Evolutionary conservation across 2,113 vertebrate species (phyloP), one percentile per base, ranked within the genome.

Genomic region (Pelusios castaneus): DNA sequence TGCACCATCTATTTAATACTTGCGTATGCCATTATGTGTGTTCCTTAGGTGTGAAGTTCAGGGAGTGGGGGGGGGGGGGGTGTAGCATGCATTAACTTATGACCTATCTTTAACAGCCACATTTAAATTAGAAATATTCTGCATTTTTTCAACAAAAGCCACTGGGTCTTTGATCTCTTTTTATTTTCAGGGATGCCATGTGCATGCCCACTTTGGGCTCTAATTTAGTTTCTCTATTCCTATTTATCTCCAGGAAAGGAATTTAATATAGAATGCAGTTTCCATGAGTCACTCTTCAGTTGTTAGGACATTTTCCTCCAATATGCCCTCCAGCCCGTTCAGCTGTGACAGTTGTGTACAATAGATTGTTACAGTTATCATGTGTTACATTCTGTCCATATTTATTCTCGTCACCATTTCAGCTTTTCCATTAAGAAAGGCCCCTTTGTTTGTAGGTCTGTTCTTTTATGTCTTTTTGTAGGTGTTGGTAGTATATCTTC

Each of bases 201-300:
- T 51, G 41, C 22, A 45, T 76, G 13, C 4, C 2, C 58, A 8
- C 11, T 90, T n/a, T 51, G 85, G 89, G 49, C 0, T 2, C 2
- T 47, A 4, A 14, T 34, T 34, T 81, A 55, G 43, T 7, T 87
- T 76, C 25, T 76, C 24, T 84, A 56, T 56, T 81, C 8, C 38
- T 27, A 60, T 0, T 1, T 73, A 31, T 3, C 67, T 45, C 91
- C 52, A 76, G 7, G 31, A 52, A 2, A 17, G 55, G 43, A 83
- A 88, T 80, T 89, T 51, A 78, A 25, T 51, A 78, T 49, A 82
- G 80, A 95, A 60, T 45, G 41, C 55, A 41, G 24, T 86, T 96
- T 92, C 56, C 21, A 21, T 2, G 73, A 1, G 5, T 45, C 82
- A 52, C 38, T 25, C 80, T 82, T 67, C 63, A 80, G 73, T 84